Evolutionary conservation across 2,113 vertebrate species (phyloP), one percentile per base, ranked within the genome.

Genomic region (Sinocyclocheilus anshuiensis): DNA sequence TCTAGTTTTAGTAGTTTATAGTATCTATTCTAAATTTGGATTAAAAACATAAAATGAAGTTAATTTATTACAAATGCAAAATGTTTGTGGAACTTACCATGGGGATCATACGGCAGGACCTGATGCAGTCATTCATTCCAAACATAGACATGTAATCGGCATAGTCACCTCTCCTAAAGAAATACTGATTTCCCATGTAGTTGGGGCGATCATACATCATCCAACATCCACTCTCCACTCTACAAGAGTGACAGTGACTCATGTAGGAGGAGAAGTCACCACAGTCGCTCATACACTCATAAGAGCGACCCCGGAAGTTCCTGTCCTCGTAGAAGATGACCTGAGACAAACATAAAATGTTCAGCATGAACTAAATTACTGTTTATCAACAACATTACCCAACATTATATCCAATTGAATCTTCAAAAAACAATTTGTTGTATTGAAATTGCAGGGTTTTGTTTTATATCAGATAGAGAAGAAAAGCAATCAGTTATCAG

Each of bases 311-410:
- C 89, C 92, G 91, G 84, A 94, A 93, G 90, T 93, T 93, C 29
- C 83, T 89, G 71, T 94, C 93, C 90, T 94, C 93, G 13, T 93
- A 94, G 89, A 94, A 94, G 71, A 91, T 92, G 67, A 93, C 92
- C 92, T 94, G 57, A 24, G 88, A 81, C 29, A 84, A 67, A 26
- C 45, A 77, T 36, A 20, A 50, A 50, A 76, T n/a, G 1, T n/a
- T 50, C 45, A 76, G n/a, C 24, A 29, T 77, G 4, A 1, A 48
- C 5, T 77, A 8, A 48, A 26, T 53, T 9, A 12, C 4, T 53
- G 15, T 77, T 53, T 55, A 29, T n/a, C 7, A 48, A 72, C 42
- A n/a, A 45, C 42, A 45, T 9, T 2, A 45, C 42, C 42, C 42
- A 45, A 45, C 42, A 45, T 2, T 1, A 45, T 45, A 45, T 45